phyloP scores from a whole-genome alignment of 2,888 invertebrate species.

The Phorcus lineatus region DNA sequence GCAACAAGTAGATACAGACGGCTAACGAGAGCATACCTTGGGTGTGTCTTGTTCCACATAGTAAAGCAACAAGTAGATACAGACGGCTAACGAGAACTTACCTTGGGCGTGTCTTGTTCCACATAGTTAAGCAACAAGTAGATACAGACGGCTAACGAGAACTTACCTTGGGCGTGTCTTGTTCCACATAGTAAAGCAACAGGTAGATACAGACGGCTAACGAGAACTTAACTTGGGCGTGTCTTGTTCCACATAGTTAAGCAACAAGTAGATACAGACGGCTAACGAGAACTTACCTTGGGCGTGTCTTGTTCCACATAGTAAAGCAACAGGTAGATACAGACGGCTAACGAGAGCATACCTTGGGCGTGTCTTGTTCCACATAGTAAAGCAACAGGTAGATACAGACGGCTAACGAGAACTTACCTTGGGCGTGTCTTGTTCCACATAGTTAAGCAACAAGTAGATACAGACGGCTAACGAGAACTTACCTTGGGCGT shows the following conservation, averaged over 20 bases:
- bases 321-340: conserved; percentile 47
- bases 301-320: conserved; percentile 44
- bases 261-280: no score
- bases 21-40: not conserved
- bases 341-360: conserved; percentile 21
- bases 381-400: conserved; percentile 47
- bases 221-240: no score
- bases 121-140: no score
- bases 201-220: no score
- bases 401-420: conserved; percentile 36
- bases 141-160: no score
- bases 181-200: no score
- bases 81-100: conserved; percentile 34
- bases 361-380: conserved; percentile 44
- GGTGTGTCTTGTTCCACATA: conserved; percentile 44
- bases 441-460: conserved; percentile 44
- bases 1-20: conserved; percentile 44
- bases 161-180: no score
- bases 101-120: no score
- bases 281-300: conserved; percentile 44
- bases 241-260: no score
- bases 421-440: conserved; percentile 38
- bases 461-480: conserved; percentile 41
- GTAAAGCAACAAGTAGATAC: conserved; percentile 48
- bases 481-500: no score